Evolutionary conservation across 2,113 vertebrate genomes (phyloP).

Genomic region (Cisticola juncidis): DNA sequence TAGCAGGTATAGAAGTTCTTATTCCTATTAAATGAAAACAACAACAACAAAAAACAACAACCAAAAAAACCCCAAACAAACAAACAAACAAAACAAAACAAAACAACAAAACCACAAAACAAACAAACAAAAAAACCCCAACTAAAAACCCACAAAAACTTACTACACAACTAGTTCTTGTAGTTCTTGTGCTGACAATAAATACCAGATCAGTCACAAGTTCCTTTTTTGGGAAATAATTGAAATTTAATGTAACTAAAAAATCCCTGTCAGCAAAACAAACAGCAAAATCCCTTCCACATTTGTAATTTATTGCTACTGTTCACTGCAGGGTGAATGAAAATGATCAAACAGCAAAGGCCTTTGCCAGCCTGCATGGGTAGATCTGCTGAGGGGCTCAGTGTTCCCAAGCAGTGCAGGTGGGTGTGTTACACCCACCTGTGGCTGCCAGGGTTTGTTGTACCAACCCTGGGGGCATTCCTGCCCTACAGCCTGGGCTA

Average conservation of each 20-base stretch:
- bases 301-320: background rate
- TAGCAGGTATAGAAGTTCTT: background rate
- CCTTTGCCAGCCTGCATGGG: background rate
- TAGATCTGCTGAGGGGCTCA: accelerated
- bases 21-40: background rate
- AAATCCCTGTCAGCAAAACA: background rate
- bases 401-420: background rate
- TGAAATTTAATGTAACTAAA: background rate
- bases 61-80: too few relatives aligned
- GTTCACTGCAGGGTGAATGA: background rate
- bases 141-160: background rate
- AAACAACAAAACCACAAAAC: too few relatives aligned
- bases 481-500: background rate
- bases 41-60: too few relatives aligned
- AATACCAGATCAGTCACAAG: background rate
- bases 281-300: background rate
- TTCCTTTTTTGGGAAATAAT: background rate
- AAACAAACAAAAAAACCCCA: too few relatives aligned
- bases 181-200: background rate
- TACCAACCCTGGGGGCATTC: background rate
- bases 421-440: background rate
- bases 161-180: background rate
- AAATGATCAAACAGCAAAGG: background rate
- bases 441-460: background rate
- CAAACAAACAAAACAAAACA: too few relatives aligned